Conservation (phyloP, 1,140 invertebrate genomes). For the Drosophila sucinea region DNA sequence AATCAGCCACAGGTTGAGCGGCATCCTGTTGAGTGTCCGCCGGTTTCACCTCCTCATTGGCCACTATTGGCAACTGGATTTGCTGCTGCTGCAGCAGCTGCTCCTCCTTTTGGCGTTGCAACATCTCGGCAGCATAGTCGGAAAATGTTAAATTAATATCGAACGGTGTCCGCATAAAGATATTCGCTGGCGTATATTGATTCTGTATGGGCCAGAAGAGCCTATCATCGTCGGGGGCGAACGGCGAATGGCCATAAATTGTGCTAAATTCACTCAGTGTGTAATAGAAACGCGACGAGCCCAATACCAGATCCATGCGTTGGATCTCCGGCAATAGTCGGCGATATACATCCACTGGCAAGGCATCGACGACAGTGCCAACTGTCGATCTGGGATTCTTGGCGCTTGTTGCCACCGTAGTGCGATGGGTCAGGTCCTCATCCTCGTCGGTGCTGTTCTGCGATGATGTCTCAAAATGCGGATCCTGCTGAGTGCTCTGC, state of each 20-base stretch:
- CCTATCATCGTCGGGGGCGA: constrained; percentile 53
- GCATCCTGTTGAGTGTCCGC: background rate
- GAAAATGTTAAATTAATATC: constrained; percentile 74
- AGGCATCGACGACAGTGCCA: background rate
- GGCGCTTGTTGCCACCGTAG: no score
- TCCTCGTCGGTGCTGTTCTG: constrained; percentile 11
- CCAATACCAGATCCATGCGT: constrained; percentile 71
- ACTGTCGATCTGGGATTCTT: background rate
- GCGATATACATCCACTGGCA: constrained; percentile 47
- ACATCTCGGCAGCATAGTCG: constrained; percentile 54
- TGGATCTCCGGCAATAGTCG: constrained; percentile 69
- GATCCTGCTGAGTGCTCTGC: constrained; percentile 13
- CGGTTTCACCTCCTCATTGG: background rate
- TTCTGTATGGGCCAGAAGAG: constrained; percentile 68
- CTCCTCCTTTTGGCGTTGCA: constrained; percentile 23
- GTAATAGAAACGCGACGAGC: constrained; percentile 63
- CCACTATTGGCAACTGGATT: background rate
- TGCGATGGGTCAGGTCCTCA: background rate
- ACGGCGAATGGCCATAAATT: constrained; percentile 53
- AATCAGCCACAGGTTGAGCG: background rate
- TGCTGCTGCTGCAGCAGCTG: background rate
- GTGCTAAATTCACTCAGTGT: constrained; percentile 43
- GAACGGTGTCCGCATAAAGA: constrained; percentile 62
- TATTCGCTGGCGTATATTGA: constrained; percentile 62
- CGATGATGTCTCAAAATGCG: background rate